Conservation (phyloP, 2,888 invertebrate species). For the Acrobasis consociella region DNA sequence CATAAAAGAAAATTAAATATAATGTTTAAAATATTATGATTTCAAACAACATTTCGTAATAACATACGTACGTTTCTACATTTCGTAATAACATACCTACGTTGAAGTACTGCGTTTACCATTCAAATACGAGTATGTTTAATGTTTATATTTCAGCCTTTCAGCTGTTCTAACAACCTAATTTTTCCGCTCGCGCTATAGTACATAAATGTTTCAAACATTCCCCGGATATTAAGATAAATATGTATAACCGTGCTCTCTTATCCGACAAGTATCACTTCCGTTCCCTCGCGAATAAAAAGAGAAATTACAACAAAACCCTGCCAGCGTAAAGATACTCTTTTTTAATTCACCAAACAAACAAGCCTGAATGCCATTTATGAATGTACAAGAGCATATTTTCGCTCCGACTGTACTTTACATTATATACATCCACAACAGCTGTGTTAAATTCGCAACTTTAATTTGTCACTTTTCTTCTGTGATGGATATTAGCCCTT, state of each 20-base stretch:
- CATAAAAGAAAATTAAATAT: no score
- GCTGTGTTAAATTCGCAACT: slow-evolving; percentile 48
- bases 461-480: slow-evolving; percentile 44
- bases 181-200: slow-evolving; percentile 2
- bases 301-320: slow-evolving; percentile 18
- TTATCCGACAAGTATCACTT: slow-evolving; percentile 11
- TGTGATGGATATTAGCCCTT: slow-evolving; percentile 40
- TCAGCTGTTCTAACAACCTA: neutral
- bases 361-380: slow-evolving; percentile 30
- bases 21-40: no score
- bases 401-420: slow-evolving; percentile 31
- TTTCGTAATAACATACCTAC: no score
- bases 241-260: slow-evolving; percentile 7
- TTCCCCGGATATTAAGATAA: slow-evolving; percentile 10
- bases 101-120: neutral
- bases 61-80: no score
- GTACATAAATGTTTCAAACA: slow-evolving; percentile 6
- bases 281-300: slow-evolving; percentile 4
- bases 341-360: slow-evolving; percentile 32
- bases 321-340: slow-evolving; percentile 13
- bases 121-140: neutral
- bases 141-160: neutral
- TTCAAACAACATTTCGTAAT: neutral
- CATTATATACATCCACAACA: slow-evolving; percentile 50
- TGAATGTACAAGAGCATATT: slow-evolving; percentile 28